Evolutionary conservation across 2,888 invertebrate species (phyloP).

Genomic region (Ochlodes sylvanus): DNA sequence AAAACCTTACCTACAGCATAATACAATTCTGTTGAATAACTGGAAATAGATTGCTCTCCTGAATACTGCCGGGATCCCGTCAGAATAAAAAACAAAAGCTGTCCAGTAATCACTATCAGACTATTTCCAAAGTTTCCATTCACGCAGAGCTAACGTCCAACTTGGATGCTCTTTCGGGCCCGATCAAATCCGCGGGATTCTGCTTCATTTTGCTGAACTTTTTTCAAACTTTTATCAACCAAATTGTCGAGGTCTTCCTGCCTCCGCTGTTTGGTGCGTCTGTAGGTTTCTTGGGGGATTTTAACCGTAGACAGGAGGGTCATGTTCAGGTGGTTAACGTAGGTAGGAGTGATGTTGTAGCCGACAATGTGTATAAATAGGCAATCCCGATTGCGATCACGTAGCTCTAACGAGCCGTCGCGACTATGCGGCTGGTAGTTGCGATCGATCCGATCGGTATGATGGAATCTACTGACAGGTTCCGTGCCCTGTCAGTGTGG

Average conservation of each 20-base stretch:
- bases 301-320: conserved; percentile 48
- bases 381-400: conserved; percentile 81
- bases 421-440: conserved; percentile 58
- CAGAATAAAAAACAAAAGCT: conserved; percentile 53
- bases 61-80: conserved; percentile 50
- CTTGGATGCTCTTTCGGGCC: conserved; percentile 60
- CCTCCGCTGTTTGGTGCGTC: conserved; percentile 34
- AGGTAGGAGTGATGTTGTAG: conserved; percentile 59
- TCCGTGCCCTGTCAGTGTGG: conserved; percentile 52
- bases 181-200: conserved; percentile 66
- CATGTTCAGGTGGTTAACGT: conserved; percentile 55
- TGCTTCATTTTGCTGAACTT: conserved; percentile 60
- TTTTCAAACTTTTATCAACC: conserved; percentile 52
- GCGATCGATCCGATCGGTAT: conserved; percentile 66
- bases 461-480: conserved; percentile 51
- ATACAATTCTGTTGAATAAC: conserved; percentile 51
- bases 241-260: conserved; percentile 48
- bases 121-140: conserved; percentile 68
- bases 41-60: conserved; percentile 40
- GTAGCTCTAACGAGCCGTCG: conserved; percentile 79
- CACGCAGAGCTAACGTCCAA: conserved; percentile 68
- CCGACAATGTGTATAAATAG: conserved; percentile 81
- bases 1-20: not conserved
- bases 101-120: conserved; percentile 60
- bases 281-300: conserved; percentile 37